Percentiles rank a stretch among this genome's conserved stretches.
Evolutionary conservation across 2,888 invertebrate species (phyloP).

Genomic region (Allygus modestus): DNA sequence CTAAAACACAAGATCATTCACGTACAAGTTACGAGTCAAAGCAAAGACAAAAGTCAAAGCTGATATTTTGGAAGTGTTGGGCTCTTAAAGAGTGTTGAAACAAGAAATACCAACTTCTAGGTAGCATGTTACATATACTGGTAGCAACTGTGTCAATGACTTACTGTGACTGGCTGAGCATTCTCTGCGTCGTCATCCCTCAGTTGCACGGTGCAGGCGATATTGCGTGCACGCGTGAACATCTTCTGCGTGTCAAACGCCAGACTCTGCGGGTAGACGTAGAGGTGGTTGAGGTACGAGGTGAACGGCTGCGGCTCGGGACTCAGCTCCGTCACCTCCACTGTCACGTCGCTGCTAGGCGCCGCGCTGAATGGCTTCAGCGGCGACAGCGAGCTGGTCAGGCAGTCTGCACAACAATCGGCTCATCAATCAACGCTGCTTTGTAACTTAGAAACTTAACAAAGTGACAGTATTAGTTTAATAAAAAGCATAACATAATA

Average conservation of each 20-base stretch:
- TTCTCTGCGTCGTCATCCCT: conserved; percentile 88
- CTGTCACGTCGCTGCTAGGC: conserved; percentile 84
- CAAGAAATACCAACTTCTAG: too few species aligned
- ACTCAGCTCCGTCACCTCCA: conserved; percentile 92
- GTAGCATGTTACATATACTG: too few species aligned
- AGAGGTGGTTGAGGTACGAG: conserved; percentile 92
- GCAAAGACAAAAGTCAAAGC: too few species aligned
- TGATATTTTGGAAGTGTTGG: too few species aligned
- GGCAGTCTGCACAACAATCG: conserved; percentile 89
- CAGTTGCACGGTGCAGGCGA: conserved; percentile 93
- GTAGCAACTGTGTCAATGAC: too few species aligned
- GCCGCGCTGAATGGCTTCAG: conserved; percentile 91
- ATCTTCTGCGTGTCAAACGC: conserved; percentile 95
- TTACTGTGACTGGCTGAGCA: conserved; percentile 85
- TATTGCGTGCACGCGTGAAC: conserved; percentile 95
- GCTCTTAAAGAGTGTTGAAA: too few species aligned
- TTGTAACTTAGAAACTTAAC: too few species aligned
- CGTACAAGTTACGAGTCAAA: too few species aligned
- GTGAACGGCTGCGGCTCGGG: conserved; percentile 88
- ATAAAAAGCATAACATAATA: too few species aligned
- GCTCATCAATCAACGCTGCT: conserved; percentile 65
- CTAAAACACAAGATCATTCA: too few species aligned
- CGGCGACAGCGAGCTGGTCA: conserved; percentile 90
- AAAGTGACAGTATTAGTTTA: too few species aligned
- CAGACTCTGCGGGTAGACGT: conserved; percentile 91